Evolutionary conservation across 2,113 vertebrate species (phyloP), one percentile per base, ranked within the genome.

Genomic region (Triplophysa dalaica): DNA sequence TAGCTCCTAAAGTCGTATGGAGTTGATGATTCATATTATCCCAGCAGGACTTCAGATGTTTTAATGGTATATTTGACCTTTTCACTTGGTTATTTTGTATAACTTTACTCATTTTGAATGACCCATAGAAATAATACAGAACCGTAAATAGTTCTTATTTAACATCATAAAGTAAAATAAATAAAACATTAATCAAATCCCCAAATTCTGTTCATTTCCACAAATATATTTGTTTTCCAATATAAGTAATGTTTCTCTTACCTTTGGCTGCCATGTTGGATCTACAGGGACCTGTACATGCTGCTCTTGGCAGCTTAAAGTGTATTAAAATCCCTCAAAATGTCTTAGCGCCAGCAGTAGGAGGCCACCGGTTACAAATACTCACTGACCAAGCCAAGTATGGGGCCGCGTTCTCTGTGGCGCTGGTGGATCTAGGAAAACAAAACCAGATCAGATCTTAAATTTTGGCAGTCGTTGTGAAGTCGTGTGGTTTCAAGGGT

Each of bases 371-470:
- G 6, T 81, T 81, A 38, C 2, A 65, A 61, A 69, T 62, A 81
- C 76, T 81, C 8, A 69, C 41, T 26, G 62, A 48, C 26, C 29
- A 29, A 66, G n/a, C 22, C 16, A 67, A 78, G 45, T n/a, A 63
- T 63, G 12, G 11, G 21, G 33, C 45, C 29, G 14, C 70, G 50
- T 12, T 75, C 14, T 54, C 43, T 45, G 43, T 45, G 50, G 1
- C 3, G n/a, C 64, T 61, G 41, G 65, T 77, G 68, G 45, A 60
- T 77, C 75, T 61, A 48, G 64, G 41, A 66, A 67, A 54, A 70
- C 43, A 80, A 81, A 73, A 63, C 82, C 50, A 75, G 61, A 62
- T 73, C 74, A 73, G 67, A 77, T 73, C 76, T 80, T 61, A 52
- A 22, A 19, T 6, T 48, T 76, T 83, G 77, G 73, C 82, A 72